phyloP scores from a whole-genome alignment of 2,888 invertebrate species.

The Acrocyrtus sp. region DNA sequence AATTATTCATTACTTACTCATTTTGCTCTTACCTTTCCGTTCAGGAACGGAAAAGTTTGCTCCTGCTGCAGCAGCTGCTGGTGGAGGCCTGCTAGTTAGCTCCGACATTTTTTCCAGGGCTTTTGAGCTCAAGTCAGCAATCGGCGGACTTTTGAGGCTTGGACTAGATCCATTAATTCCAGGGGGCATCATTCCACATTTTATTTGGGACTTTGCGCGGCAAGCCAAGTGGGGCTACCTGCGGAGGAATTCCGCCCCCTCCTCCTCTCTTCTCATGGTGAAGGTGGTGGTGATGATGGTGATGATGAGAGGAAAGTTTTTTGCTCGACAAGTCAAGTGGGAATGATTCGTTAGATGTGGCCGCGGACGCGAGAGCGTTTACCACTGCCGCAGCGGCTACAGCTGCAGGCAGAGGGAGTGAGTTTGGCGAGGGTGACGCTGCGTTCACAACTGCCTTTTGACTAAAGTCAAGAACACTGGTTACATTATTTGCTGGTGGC shows the following conservation, averaged over 20 bases:
- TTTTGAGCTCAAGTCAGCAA: constrained; percentile 69
- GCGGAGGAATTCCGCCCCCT: constrained; percentile 22
- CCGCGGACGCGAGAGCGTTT: constrained; percentile 24
- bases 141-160: constrained; percentile 47
- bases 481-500: constrained; percentile 57
- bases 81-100: constrained; percentile 73
- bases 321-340: constrained; percentile 46
- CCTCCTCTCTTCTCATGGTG: constrained; percentile 16
- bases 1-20: constrained; percentile 25
- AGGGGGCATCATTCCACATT: constrained; percentile 40
- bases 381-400: constrained; percentile 39
- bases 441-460: constrained; percentile 41
- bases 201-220: constrained; percentile 44
- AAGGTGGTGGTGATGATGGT: constrained; percentile 26
- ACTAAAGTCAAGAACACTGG: constrained; percentile 61
- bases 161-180: constrained; percentile 53
- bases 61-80: constrained; percentile 72
- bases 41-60: constrained; percentile 58
- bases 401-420: constrained; percentile 32
- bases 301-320: constrained; percentile 28
- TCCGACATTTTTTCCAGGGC: constrained; percentile 93
- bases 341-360: constrained; percentile 34
- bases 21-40: constrained; percentile 59
- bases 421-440: constrained; percentile 27
- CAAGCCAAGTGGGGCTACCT: constrained; percentile 36